Conservation (phyloP, 2,888 invertebrate genomes). For the Craniophora ligustri region DNA sequence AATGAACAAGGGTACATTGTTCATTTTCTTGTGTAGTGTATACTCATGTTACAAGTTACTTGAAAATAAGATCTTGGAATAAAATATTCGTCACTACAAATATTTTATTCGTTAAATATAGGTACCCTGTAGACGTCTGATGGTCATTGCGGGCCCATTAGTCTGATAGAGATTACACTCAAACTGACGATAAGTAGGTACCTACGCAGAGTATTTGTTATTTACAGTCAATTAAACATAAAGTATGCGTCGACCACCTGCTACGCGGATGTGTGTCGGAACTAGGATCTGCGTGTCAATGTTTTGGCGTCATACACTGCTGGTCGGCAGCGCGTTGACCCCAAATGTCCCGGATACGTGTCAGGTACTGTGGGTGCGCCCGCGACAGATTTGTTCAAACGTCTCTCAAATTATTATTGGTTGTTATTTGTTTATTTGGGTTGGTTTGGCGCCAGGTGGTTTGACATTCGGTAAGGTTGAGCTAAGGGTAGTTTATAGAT, state of each 20-base stretch:
- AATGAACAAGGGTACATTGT: too few relatives aligned
- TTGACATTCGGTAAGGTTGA: too few relatives aligned
- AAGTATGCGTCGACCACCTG: slow-evolving; percentile 1
- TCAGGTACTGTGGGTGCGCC: slow-evolving; percentile 65
- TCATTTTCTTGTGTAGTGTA: too few relatives aligned
- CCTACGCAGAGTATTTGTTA: background rate
- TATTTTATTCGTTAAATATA: too few relatives aligned
- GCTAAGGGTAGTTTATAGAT: too few relatives aligned
- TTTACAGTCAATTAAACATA: slow-evolving; percentile 2
- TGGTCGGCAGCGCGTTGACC: slow-evolving; percentile 72
- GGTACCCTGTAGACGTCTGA: too few relatives aligned
- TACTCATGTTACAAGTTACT: too few relatives aligned
- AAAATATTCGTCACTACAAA: too few relatives aligned
- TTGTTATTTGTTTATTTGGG: slow-evolving; percentile 9
- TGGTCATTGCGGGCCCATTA: background rate
- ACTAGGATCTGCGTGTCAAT: slow-evolving; percentile 58
- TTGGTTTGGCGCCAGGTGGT: too few relatives aligned
- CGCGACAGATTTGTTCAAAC: slow-evolving; percentile 46
- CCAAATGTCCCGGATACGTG: slow-evolving; percentile 79
- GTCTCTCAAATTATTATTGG: slow-evolving; percentile 12
- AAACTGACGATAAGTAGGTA: background rate
- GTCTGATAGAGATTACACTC: slow-evolving; percentile 10
- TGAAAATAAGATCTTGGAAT: background rate
- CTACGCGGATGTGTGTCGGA: slow-evolving; percentile 46
- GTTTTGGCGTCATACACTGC: slow-evolving; percentile 75